Evolutionary conservation across 2,888 invertebrate species (phyloP).

Genomic region (Gymnoscelis rufifasciata): DNA sequence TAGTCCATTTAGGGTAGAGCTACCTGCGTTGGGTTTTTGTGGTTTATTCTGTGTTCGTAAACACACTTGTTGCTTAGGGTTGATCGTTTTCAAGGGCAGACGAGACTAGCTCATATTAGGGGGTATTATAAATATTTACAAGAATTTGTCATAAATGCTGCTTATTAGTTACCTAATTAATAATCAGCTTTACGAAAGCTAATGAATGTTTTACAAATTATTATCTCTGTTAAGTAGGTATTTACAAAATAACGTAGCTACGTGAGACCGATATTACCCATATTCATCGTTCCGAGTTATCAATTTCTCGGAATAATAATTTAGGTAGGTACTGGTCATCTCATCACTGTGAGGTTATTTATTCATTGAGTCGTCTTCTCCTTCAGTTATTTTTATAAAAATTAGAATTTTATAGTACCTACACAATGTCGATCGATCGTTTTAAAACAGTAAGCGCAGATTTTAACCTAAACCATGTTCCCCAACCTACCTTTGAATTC

Average conservation of each 20-base stretch:
- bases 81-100: constrained; percentile 44
- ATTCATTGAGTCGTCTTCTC: no score
- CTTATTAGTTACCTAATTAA: no score
- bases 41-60: constrained; percentile 64
- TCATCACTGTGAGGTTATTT: no score
- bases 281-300: no score
- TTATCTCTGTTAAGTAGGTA: neutral
- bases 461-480: neutral
- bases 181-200: neutral
- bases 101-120: constrained; percentile 23
- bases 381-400: no score
- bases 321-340: no score
- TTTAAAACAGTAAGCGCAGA: neutral
- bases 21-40: constrained; percentile 72
- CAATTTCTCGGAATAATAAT: no score
- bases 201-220: no score
- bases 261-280: no score
- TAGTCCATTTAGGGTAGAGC: constrained; percentile 45
- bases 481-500: neutral
- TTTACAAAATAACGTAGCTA: no score
- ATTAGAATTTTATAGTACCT: no score
- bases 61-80: constrained; percentile 73
- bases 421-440: no score
- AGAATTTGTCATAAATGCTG: neutral
- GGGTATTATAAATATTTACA: constrained; percentile 7